phyloP scores from a whole-genome alignment of 2,888 invertebrate species.

The Metopia argyrocephala region DNA sequence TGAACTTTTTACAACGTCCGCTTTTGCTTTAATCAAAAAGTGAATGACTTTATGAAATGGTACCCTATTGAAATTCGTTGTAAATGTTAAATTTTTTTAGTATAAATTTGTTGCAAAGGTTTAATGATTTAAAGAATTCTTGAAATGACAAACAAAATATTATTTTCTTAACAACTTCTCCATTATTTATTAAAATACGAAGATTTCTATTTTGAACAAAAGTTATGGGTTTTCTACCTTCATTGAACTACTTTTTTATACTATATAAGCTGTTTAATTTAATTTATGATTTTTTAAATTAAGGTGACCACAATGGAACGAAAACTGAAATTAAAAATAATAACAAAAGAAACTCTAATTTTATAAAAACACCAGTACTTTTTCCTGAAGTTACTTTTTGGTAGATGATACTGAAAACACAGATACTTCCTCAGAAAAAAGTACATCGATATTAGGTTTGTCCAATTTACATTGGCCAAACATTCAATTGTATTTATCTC shows the following conservation, averaged over 20 bases:
- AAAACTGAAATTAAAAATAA: no score
- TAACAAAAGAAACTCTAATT: no score
- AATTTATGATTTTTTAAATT: conserved; percentile 4
- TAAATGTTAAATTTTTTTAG: background rate
- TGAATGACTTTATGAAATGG: conserved; percentile 49
- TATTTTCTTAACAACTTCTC: conserved; percentile 30
- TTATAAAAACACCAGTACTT: no score
- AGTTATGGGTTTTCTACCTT: conserved; percentile 70
- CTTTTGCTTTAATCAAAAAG: background rate
- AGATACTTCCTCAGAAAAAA: no score
- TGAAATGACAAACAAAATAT: conserved; percentile 41
- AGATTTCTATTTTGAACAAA: conserved; percentile 52
- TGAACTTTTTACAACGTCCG: background rate
- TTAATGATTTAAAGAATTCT: conserved; percentile 18
- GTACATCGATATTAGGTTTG: no score
- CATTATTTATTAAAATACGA: conserved; percentile 35
- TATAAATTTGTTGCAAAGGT: conserved; percentile 8
- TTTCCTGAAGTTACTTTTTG: no score
- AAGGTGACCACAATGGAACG: conserved; percentile 25
- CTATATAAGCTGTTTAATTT: background rate
- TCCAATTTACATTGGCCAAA: no score
- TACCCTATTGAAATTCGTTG: conserved; percentile 37
- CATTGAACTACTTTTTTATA: conserved; percentile 44
- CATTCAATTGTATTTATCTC: no score
- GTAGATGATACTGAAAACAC: no score